Evolutionary conservation across 37 sponge, comb jelly and placozoan species (phyloP).

Genomic region (Haliclona indistincta): DNA sequence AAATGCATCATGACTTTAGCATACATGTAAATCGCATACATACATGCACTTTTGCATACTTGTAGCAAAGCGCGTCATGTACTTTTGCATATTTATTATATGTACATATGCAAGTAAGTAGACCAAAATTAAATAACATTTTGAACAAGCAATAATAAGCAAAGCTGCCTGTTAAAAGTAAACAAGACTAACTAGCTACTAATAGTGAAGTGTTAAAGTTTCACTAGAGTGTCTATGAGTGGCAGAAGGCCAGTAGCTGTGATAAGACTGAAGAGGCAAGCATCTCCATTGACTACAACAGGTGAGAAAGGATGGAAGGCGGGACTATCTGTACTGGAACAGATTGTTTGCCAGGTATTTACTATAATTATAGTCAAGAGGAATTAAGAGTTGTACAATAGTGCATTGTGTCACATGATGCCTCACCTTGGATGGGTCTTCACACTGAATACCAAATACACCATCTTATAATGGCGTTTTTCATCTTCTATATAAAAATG

Average conservation of each 20-base stretch:
- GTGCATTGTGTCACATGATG: neutral
- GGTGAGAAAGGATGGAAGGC: constrained; percentile 10
- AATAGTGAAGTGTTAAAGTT: no score
- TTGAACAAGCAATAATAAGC: no score
- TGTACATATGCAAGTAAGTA: no score
- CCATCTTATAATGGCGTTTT: neutral
- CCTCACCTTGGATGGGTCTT: neutral
- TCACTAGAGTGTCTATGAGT: neutral
- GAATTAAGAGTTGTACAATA: no score
- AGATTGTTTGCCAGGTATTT: constrained; percentile 14
- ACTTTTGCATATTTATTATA: no score
- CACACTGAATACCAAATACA: neutral
- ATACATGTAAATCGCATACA: no score
- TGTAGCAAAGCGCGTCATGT: no score
- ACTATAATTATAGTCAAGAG: neutral
- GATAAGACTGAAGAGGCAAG: constrained; percentile 38
- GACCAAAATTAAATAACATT: no score
- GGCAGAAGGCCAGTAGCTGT: neutral
- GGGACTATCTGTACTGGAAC: neutral
- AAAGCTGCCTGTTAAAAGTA: no score
- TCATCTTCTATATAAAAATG: neutral
- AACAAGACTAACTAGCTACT: no score
- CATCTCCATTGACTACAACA: constrained; percentile 9
- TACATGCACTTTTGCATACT: no score
- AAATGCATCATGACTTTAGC: no score